phyloP scores from a whole-genome alignment of 2,797 vertebrate genomes.

The Steatocranus sp. region DNA sequence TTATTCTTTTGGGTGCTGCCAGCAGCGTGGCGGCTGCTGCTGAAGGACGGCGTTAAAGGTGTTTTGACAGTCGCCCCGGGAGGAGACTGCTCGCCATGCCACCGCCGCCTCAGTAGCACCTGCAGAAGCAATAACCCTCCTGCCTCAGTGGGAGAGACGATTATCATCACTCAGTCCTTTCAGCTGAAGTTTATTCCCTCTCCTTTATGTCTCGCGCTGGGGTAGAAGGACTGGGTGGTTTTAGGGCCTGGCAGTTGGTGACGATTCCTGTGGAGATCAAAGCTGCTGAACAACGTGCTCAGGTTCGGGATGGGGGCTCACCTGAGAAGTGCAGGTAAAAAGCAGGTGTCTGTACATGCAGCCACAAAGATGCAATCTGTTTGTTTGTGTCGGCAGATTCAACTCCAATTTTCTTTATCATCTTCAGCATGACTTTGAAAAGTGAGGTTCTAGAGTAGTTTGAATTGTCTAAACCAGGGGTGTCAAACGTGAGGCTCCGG shows the following conservation, averaged over 20 bases:
- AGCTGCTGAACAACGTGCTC: background rate
- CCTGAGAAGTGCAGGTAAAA: background rate
- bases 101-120: background rate
- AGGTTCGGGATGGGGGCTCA: fast-evolving
- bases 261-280: background rate
- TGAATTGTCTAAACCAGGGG: background rate
- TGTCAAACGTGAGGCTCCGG: fast-evolving
- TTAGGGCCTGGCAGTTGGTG: background rate
- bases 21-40: background rate
- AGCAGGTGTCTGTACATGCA: background rate
- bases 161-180: background rate
- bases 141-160: background rate
- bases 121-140: background rate
- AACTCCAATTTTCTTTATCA: fast-evolving
- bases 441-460: fast-evolving
- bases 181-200: background rate
- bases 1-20: background rate
- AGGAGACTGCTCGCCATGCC: background rate
- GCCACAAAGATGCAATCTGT: background rate
- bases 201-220: background rate
- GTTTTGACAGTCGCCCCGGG: background rate
- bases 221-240: background rate
- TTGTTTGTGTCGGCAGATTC: fast-evolving
- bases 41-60: background rate
- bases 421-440: background rate